These are phyloP conservation scores for Protosalanx chinensis DNA, from an alignment of 2,797 vertebrate genomes.

Conservation along the genomic window DNA sequence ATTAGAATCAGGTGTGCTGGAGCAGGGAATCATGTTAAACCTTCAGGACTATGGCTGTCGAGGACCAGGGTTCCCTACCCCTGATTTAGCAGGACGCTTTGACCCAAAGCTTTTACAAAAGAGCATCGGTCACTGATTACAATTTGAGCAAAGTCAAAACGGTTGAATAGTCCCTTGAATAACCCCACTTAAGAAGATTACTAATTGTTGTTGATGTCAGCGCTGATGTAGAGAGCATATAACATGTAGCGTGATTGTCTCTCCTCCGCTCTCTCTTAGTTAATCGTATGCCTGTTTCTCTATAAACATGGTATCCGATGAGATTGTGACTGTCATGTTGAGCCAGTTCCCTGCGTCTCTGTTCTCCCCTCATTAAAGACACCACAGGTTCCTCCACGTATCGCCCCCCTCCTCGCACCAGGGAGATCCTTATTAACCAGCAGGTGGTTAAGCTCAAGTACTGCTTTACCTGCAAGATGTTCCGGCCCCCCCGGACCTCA, in stretches of 20 bases:
- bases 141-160: background rate
- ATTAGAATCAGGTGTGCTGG: no score
- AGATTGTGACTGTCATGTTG: no score
- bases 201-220: background rate
- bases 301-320: no score
- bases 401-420: conserved; percentile 89
- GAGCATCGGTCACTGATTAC: no score
- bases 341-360: background rate
- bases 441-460: conserved; percentile 96
- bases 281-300: background rate
- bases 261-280: background rate
- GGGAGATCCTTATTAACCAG: conserved; percentile 92
- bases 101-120: no score
- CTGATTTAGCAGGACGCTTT: no score
- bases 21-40: no score
- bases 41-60: no score
- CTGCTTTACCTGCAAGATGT: conserved; percentile 98
- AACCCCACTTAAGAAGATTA: background rate
- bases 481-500: conserved; percentile 91
- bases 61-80: no score
- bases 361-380: conserved; percentile 69
- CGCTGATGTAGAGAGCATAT: background rate
- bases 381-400: conserved; percentile 87
- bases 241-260: background rate
- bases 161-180: background rate